Percentiles rank a stretch among this genome's conserved stretches.
These are phyloP conservation scores for Liodrosophila aerea DNA, from an alignment of 2,888 invertebrate species.

Conservation along the genomic window DNA sequence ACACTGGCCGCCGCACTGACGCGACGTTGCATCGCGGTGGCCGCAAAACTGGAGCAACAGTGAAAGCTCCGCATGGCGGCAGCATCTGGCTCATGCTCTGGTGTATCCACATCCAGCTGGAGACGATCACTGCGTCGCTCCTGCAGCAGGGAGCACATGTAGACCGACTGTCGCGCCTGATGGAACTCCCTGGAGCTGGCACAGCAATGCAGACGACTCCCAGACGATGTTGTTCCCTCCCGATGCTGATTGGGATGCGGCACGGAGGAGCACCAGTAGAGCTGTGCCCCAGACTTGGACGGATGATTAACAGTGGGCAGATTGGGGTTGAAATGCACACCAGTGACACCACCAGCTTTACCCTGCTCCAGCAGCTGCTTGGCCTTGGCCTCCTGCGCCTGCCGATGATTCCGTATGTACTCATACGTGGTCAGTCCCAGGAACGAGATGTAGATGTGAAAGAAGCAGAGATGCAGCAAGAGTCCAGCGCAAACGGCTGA, in stretches of 20 bases:
- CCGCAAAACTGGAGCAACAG: conserved; percentile 82
- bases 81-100: conserved; percentile 12
- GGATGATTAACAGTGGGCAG: conserved; percentile 63
- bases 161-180: conserved; percentile 80
- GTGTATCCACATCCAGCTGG: conserved; percentile 35
- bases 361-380: conserved; percentile 62
- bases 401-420: conserved; percentile 86
- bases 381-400: conserved; percentile 78
- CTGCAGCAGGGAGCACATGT: conserved; percentile 84
- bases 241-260: conserved; percentile 78
- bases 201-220: conserved; percentile 82
- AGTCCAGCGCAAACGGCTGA: conserved; percentile 90
- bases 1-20: conserved; percentile 70
- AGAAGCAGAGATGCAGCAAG: conserved; percentile 92
- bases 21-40: conserved; percentile 72
- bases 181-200: conserved; percentile 82
- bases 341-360: conserved; percentile 36
- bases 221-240: conserved; percentile 13
- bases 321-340: conserved; percentile 60
- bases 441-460: conserved; percentile 93
- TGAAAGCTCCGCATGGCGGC: conserved; percentile 78
- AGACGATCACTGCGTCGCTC: conserved; percentile 73
- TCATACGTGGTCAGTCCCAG: conserved; percentile 95
- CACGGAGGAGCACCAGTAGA: conserved; percentile 82
- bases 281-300: conserved; percentile 73